Evolutionary conservation across 2,888 invertebrate species (phyloP).

Genomic region (Pyralis farinalis): DNA sequence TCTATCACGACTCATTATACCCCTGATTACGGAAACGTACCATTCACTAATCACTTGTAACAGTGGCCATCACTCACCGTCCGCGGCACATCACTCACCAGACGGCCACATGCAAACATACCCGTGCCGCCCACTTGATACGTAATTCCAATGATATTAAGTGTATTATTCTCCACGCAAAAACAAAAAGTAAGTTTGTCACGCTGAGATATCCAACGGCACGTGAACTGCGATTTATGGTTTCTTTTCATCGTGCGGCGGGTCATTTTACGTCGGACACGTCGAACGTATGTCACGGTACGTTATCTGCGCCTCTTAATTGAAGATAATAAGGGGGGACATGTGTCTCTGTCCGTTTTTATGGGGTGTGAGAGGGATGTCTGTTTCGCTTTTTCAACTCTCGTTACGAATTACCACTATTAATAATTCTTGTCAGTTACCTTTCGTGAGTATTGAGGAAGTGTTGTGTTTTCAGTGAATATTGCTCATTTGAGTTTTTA

Average conservation of each 20-base stretch:
- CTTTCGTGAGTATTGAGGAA: slow-evolving; percentile 26
- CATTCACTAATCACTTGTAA: slow-evolving; percentile 70
- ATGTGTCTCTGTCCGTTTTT: slow-evolving; percentile 79
- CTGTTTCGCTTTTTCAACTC: slow-evolving; percentile 63
- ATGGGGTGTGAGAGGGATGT: slow-evolving; percentile 61
- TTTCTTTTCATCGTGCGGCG: slow-evolving; percentile 8
- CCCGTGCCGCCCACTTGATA: slow-evolving; percentile 10
- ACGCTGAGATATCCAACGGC: slow-evolving; percentile 36
- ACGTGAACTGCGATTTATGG: slow-evolving; percentile 30
- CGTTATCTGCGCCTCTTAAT: slow-evolving; percentile 77
- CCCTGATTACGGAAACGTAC: slow-evolving; percentile 57
- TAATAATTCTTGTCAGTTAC: slow-evolving; percentile 60
- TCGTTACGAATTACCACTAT: slow-evolving; percentile 47
- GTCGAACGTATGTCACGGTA: slow-evolving; percentile 68
- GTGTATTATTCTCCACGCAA: slow-evolving; percentile 28
- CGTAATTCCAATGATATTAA: slow-evolving; percentile 25
- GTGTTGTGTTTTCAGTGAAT: slow-evolving; percentile 4
- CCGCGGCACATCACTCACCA: slow-evolving; percentile 61
- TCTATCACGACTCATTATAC: slow-evolving; percentile 60
- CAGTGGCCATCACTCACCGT: slow-evolving; percentile 59
- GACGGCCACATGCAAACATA: slow-evolving; percentile 33
- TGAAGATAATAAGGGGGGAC: slow-evolving; percentile 78
- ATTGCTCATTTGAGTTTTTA: too few species aligned
- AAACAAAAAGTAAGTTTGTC: slow-evolving; percentile 32
- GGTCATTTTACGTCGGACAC: slow-evolving; percentile 38